Base-by-base conservation (phyloP, 2,797 vertebrate species). In the Prunella strophiata region DNA sequence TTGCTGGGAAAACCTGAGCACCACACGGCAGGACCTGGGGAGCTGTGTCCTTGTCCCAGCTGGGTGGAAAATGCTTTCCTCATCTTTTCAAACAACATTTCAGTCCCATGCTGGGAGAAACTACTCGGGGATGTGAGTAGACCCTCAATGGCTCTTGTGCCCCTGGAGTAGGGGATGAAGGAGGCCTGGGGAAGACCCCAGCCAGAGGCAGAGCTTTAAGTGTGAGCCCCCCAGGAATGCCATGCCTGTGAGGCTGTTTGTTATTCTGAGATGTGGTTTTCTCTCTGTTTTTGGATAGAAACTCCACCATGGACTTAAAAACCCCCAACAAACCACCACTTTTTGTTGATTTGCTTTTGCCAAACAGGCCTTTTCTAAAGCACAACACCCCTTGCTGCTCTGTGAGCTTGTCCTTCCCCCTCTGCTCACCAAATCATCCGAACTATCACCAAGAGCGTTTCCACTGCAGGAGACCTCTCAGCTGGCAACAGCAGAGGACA, bases 361-460 rank as follows among this genome's bases (percentile, higher is more conserved):
- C 85, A 68, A 89, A 61, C 2, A 47, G 72, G 20, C 27, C 10
- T 65, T 83, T 88, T 75, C 85, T 80, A 71, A 63, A 83, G 85
- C 10, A 15, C 23, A 85, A 17, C 11, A 36, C 22, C 25, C 61
- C 34, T 36, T 16, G 30, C 58, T 63, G 38, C 50, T 58, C 54
- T 9, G 4, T 2, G 10, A 87, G 30, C 2, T 1, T 1, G 3
- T 25, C 26, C 75, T n/a, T 82, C 22, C 36, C 40, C 15, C 61
- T 57, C 51, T 2, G 9, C 70, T 77, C 54, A 73, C 25, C 32
- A 50, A 42, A 36, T 20, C 21, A 38, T 2, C 61, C 0, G 0
- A 51, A 14, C 48, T 25, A 45, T 3, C 1, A 2, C 22, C 0
- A 0, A 0, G 2, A 72, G 50, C 0, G 0, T 23, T 86, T 45